Conservation (phyloP, 2,113 vertebrate genomes). For the Felis chaus region DNA sequence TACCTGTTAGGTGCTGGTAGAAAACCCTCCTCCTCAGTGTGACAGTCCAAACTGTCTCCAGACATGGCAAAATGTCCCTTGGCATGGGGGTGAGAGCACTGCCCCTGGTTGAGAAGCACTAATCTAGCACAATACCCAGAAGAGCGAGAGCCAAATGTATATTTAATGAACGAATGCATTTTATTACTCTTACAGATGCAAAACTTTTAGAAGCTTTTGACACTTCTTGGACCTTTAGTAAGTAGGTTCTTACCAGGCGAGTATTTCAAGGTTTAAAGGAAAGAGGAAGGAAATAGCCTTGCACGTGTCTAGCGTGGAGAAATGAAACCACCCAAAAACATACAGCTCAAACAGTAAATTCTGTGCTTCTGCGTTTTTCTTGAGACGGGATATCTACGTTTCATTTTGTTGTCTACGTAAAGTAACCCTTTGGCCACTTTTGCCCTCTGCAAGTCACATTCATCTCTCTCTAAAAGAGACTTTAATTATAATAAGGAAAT, state of each 20-base stretch:
- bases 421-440: neutral
- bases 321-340: neutral
- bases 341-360: no score
- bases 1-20: neutral
- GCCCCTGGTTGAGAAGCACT: neutral
- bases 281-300: neutral
- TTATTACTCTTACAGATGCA: neutral
- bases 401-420: neutral
- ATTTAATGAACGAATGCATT: neutral
- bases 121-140: neutral
- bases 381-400: neutral
- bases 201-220: neutral
- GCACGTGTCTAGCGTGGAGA: neutral
- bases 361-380: neutral
- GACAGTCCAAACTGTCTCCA: neutral
- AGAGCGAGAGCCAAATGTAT: neutral
- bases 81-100: rapidly evolving
- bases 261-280: neutral
- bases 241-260: neutral
- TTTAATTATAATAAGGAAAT: neutral
- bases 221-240: neutral
- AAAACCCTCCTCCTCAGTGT: neutral
- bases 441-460: neutral
- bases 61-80: no score
- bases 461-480: neutral